Percentiles rank a stretch among this genome's conserved stretches.
These are phyloP conservation scores for Drosophila triauraria DNA, from an alignment of 1,140 invertebrate genomes.

Conservation along the genomic window DNA sequence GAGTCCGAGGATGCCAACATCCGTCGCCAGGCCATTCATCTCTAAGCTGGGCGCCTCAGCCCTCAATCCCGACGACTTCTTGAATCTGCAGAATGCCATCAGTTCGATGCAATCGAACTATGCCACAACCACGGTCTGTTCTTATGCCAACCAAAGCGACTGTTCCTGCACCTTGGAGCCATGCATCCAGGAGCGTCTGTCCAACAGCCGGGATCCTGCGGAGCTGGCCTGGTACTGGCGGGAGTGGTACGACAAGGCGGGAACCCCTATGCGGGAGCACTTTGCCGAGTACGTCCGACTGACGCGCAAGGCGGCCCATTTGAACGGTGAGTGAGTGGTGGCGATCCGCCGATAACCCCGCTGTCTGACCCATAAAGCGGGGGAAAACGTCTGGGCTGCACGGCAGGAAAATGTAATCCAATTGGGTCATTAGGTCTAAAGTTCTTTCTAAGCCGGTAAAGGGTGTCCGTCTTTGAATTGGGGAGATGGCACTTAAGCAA, in stretches of 20 bases:
- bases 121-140: conserved; percentile 92
- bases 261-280: conserved; percentile 89
- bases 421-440: neutral
- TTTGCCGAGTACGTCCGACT: conserved; percentile 91
- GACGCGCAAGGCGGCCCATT: conserved; percentile 91
- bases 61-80: conserved; percentile 58
- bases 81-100: conserved; percentile 88
- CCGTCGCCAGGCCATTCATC: conserved; percentile 62
- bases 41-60: conserved; percentile 65
- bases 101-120: conserved; percentile 92
- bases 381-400: conserved; percentile 6
- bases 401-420: conserved; percentile 1
- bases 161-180: conserved; percentile 93
- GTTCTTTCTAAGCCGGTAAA: neutral
- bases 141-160: conserved; percentile 88
- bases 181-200: conserved; percentile 89
- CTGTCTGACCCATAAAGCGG: conserved; percentile 5
- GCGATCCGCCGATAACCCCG: conserved; percentile 17
- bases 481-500: neutral
- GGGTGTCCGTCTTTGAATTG: neutral
- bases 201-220: conserved; percentile 89
- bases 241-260: conserved; percentile 90
- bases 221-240: conserved; percentile 91
- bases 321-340: conserved; percentile 89
- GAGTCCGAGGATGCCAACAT: conserved; percentile 58